Evolutionary conservation across 2,888 invertebrate genomes (phyloP).

Genomic region (Stenotaenia linearis): DNA sequence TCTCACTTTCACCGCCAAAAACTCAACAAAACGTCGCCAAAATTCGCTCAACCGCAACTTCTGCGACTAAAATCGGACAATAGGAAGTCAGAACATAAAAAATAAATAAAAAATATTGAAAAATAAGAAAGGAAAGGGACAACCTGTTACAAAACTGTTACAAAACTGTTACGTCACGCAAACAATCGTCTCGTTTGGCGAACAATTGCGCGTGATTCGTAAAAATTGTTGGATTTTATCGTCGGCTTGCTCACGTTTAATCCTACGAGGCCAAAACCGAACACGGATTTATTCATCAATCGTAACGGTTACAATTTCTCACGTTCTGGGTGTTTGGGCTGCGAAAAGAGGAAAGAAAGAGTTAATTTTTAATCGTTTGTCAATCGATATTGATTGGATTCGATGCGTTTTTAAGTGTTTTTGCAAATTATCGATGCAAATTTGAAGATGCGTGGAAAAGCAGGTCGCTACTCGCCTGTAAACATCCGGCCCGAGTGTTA

Average conservation of each 20-base stretch:
- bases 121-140: not conserved
- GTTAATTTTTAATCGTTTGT: not conserved
- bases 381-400: not conserved
- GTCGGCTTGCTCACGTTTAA: not conserved
- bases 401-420: not conserved
- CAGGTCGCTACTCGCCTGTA: not conserved
- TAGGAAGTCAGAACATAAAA: too few relatives aligned
- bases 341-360: not conserved
- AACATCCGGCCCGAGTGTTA: slow-evolving; percentile 5
- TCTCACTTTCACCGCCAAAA: too few relatives aligned
- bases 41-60: too few relatives aligned
- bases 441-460: not conserved
- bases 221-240: too few relatives aligned
- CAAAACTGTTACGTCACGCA: not conserved
- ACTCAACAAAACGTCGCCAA: too few relatives aligned
- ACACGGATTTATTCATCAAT: not conserved
- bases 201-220: not conserved
- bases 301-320: not conserved
- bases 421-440: not conserved
- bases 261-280: not conserved
- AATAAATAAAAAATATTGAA: not conserved
- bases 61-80: too few relatives aligned
- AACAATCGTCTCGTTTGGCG: not conserved
- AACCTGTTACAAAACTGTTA: not conserved
- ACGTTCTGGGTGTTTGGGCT: not conserved